A percentile compares a stretch with the other conserved stretches of the same genome.
Conservation (phyloP, 2,113 vertebrate genomes). For the Mustela nigripes region DNA sequence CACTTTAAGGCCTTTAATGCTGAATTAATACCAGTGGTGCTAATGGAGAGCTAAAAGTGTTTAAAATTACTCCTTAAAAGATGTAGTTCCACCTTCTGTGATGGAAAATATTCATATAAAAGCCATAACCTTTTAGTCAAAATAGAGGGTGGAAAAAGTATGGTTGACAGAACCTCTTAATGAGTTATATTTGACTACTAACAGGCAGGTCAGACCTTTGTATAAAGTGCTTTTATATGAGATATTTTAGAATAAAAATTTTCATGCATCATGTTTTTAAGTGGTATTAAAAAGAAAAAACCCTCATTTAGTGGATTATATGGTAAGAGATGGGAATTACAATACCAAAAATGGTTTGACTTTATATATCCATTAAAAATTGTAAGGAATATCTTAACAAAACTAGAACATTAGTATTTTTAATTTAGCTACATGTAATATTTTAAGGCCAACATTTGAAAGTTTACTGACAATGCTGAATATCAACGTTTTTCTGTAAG, state of each 20-base stretch:
- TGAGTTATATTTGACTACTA: background rate
- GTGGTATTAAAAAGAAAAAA: background rate
- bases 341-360: conserved; percentile 20
- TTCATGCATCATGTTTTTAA: conserved; percentile 7
- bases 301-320: background rate
- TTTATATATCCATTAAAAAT: background rate
- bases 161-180: background rate
- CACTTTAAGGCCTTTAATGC: background rate
- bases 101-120: background rate
- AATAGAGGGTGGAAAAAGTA: background rate
- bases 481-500: background rate
- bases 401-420: conserved; percentile 1
- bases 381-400: background rate
- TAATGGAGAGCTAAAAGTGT: background rate
- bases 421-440: conserved; percentile 14
- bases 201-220: background rate
- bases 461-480: background rate
- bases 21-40: background rate
- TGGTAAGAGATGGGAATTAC: background rate
- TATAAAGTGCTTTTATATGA: background rate
- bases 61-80: conserved; percentile 24
- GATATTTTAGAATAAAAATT: background rate
- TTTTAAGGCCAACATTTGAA: background rate
- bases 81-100: background rate
- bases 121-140: background rate